phyloP scores from a whole-genome alignment of 2,888 invertebrate genomes.

The Melinopterus prodromus region DNA sequence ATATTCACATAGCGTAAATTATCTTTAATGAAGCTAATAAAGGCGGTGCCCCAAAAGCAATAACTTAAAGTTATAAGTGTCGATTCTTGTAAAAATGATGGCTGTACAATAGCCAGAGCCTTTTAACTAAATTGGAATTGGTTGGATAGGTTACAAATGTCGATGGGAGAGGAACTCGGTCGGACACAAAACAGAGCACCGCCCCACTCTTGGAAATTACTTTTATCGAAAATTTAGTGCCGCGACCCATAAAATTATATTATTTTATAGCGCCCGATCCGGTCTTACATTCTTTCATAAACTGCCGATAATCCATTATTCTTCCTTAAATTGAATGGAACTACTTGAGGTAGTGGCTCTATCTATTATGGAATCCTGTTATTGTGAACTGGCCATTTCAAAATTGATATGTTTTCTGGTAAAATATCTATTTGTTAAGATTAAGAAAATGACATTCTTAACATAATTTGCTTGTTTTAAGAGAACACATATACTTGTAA shows the following conservation, averaged over 20 bases:
- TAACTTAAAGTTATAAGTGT: conserved; percentile 55
- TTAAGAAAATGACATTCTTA: too few relatives aligned
- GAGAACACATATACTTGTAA: too few relatives aligned
- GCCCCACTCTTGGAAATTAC: conserved; percentile 14
- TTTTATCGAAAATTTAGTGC: not conserved
- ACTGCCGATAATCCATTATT: not conserved
- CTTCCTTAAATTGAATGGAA: not conserved
- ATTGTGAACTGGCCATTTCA: not conserved
- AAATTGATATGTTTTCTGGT: not conserved
- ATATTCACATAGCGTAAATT: not conserved
- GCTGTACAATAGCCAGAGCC: conserved; percentile 59
- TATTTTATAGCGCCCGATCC: not conserved
- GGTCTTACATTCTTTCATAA: not conserved
- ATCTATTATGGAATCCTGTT: not conserved
- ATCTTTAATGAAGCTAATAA: conserved; percentile 37
- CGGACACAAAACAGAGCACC: conserved; percentile 14
- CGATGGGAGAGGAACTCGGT: conserved; percentile 47
- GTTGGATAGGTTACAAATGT: conserved; percentile 57
- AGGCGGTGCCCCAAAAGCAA: conserved; percentile 28
- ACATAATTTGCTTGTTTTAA: too few relatives aligned
- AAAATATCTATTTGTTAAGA: too few relatives aligned
- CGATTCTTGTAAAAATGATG: conserved; percentile 58
- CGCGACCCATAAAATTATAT: not conserved
- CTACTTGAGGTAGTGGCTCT: not conserved
- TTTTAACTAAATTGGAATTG: conserved; percentile 61